A percentile compares a stretch with the other conserved stretches of the same genome.
Conservation (phyloP, 1,140 invertebrate genomes). For the Zaprionus davidi region DNA sequence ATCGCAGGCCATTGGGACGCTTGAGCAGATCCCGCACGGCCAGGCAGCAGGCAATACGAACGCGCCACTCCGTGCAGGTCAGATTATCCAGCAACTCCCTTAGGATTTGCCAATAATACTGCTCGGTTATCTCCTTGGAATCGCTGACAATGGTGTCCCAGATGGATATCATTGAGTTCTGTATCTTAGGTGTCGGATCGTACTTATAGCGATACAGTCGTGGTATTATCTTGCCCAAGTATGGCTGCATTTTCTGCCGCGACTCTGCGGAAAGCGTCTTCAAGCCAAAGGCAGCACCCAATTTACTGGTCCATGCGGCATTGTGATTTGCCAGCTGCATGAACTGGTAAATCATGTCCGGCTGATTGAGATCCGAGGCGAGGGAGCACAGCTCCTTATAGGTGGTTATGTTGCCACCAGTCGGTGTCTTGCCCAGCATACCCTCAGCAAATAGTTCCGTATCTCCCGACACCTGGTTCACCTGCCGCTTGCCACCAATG, state of each 20-base stretch:
- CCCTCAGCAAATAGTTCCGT: slow-evolving; percentile 96
- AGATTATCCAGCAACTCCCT: slow-evolving; percentile 92
- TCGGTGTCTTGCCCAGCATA: slow-evolving; percentile 92
- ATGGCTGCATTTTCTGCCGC: slow-evolving; percentile 91
- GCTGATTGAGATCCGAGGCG: slow-evolving; percentile 96
- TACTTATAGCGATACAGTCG: slow-evolving; percentile 95
- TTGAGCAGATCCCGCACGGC: slow-evolving; percentile 93
- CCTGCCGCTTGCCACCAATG: slow-evolving; percentile 91
- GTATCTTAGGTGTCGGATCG: slow-evolving; percentile 95
- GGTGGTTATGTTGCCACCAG: slow-evolving; percentile 92
- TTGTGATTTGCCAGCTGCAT: slow-evolving; percentile 97
- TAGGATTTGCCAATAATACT: slow-evolving; percentile 94
- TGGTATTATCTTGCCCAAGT: slow-evolving; percentile 94
- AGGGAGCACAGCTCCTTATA: slow-evolving; percentile 97
- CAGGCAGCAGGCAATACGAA: slow-evolving; percentile 95
- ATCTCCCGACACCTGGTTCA: slow-evolving; percentile 90
- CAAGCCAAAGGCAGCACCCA: slow-evolving; percentile 96
- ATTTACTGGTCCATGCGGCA: slow-evolving; percentile 96
- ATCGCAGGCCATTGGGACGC: slow-evolving; percentile 84
- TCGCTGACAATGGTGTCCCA: slow-evolving; percentile 95
- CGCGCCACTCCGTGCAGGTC: slow-evolving; percentile 93
- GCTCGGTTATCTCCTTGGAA: slow-evolving; percentile 93
- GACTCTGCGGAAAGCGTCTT: slow-evolving; percentile 92
- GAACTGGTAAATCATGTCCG: slow-evolving; percentile 97
- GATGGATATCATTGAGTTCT: slow-evolving; percentile 95